These are phyloP conservation scores for Lottia scabra DNA, from an alignment of 2,888 invertebrate genomes.

Conservation along the genomic window DNA sequence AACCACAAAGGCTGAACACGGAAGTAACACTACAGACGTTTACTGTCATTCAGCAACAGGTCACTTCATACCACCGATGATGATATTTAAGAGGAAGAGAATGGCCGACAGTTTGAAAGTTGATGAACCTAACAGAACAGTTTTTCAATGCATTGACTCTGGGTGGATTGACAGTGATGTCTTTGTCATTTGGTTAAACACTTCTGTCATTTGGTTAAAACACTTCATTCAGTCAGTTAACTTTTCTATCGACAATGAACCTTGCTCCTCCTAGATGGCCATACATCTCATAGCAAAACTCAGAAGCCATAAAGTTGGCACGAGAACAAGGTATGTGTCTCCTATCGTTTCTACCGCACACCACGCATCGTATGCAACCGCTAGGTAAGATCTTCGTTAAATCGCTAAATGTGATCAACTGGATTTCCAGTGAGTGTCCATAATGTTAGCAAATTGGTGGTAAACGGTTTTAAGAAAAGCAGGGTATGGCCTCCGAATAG, in stretches of 20 bases:
- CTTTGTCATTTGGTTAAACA: no score
- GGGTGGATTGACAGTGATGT: neutral
- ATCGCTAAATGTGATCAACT: neutral
- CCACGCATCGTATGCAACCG: neutral
- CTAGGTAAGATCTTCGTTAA: neutral
- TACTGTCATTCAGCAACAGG: conserved; percentile 14
- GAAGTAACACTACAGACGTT: conserved; percentile 9
- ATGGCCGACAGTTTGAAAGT: neutral
- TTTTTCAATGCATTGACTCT: neutral
- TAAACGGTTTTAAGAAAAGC: neutral
- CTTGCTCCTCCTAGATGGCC: neutral
- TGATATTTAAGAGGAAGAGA: conserved; percentile 26
- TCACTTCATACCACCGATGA: conserved; percentile 23
- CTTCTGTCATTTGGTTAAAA: neutral
- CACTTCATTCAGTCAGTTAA: neutral
- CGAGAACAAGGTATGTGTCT: neutral
- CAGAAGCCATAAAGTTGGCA: neutral
- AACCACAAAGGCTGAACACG: conserved; percentile 27
- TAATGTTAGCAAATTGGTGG: neutral
- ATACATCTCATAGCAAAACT: neutral
- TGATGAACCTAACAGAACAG: neutral
- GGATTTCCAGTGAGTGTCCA: neutral
- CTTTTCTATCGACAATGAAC: neutral
- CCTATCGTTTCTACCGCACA: neutral
- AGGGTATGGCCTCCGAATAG: neutral